Conservation (phyloP, 2,888 invertebrate genomes). For the Epistrophe eligans region DNA sequence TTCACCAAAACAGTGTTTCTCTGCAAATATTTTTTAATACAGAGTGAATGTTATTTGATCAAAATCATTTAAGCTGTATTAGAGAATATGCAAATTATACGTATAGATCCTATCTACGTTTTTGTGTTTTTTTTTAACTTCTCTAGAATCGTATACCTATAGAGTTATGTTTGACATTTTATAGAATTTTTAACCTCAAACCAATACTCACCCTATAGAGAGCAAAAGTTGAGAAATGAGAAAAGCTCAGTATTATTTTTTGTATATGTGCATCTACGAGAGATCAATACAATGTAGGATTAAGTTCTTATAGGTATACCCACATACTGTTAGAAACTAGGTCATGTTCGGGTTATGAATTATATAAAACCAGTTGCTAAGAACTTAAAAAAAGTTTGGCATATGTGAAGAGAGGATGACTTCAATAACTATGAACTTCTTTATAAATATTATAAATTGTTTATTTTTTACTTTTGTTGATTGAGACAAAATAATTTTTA, state of each 20-base stretch:
- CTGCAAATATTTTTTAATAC: too few species aligned
- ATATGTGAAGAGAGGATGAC: neutral
- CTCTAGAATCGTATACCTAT: neutral
- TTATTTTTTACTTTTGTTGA: neutral
- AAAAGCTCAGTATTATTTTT: neutral
- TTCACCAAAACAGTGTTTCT: too few species aligned
- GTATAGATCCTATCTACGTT: too few species aligned
- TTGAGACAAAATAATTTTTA: neutral
- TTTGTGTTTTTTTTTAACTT: neutral
- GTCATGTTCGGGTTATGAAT: neutral
- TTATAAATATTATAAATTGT: neutral
- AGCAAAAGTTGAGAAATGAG: neutral
- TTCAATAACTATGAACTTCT: neutral
- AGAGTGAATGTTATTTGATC: neutral
- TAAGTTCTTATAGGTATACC: neutral
- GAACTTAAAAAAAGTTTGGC: neutral
- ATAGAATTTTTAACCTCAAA: neutral
- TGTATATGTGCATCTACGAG: neutral
- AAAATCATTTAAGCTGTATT: neutral
- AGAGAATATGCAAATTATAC: too few species aligned
- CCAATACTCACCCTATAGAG: neutral
- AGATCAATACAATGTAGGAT: neutral
- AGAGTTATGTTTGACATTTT: neutral
- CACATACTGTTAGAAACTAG: neutral
- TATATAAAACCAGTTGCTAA: conserved; percentile 12